Percentiles rank a stretch among this genome's conserved stretches.
Evolutionary conservation across 2,113 vertebrate genomes (phyloP).

Genomic region (Rattus rattus): DNA sequence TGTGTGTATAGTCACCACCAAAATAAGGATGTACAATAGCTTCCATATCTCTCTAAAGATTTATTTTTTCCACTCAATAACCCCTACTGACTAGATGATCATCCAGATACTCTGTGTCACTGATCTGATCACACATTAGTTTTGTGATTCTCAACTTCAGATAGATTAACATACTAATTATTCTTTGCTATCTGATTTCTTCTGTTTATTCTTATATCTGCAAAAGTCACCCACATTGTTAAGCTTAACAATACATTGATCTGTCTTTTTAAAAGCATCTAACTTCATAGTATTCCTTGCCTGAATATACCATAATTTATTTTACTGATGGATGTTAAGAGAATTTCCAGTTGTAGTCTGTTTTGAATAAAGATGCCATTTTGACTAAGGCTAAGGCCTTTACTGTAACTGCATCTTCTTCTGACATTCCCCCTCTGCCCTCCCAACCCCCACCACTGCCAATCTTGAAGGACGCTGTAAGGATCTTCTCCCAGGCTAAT

Average conservation of each 20-base stretch:
- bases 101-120: background rate
- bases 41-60: too few relatives aligned
- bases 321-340: background rate
- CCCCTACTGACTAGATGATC: too few relatives aligned
- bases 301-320: background rate
- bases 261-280: background rate
- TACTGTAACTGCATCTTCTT: background rate
- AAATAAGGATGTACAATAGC: background rate
- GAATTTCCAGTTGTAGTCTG: background rate
- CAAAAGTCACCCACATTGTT: background rate
- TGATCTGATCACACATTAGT: background rate
- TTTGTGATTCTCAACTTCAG: background rate
- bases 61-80: background rate
- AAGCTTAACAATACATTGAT: background rate
- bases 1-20: background rate
- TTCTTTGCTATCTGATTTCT: background rate
- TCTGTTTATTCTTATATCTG: conserved; percentile 24
- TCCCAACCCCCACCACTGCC: background rate
- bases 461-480: background rate
- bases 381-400: background rate
- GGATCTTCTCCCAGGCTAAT: background rate
- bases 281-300: background rate
- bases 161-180: background rate
- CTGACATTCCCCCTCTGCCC: background rate
- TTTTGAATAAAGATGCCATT: background rate